These are phyloP conservation scores for Lepidonotus clava DNA, from an alignment of 2,888 invertebrate genomes.

Conservation along the genomic window DNA sequence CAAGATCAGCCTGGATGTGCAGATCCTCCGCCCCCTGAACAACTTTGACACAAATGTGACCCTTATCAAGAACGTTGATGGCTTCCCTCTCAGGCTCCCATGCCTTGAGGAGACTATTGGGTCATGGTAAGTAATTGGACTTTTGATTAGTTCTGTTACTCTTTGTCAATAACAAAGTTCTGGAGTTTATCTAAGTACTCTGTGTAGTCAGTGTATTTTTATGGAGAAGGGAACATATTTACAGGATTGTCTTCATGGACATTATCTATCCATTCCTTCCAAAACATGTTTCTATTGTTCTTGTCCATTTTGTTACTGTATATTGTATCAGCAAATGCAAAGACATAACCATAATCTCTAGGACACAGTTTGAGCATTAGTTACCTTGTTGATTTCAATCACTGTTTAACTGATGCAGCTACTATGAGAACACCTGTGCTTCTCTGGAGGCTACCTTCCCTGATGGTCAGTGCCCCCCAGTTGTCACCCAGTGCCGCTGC, in stretches of 20 bases:
- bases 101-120: background rate
- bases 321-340: no score
- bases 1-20: conserved; percentile 40
- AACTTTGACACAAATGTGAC: conserved; percentile 31
- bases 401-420: background rate
- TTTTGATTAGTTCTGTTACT: background rate
- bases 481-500: background rate
- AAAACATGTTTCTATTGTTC: background rate
- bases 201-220: no score
- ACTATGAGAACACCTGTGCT: background rate
- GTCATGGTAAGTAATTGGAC: background rate
- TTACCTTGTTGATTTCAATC: no score
- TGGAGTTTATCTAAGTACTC: background rate
- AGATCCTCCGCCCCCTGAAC: background rate
- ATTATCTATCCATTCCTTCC: no score
- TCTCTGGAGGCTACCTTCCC: background rate
- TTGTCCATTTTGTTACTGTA: no score
- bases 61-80: background rate
- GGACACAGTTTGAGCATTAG: no score
- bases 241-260: no score
- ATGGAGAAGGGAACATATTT: no score
- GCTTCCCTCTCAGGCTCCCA: conserved; percentile 2
- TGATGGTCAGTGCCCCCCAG: conserved; percentile 22
- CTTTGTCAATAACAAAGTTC: background rate
- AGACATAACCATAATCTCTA: no score